Conservation (phyloP, 2,888 invertebrate species). For the Harpalus rubripes region DNA sequence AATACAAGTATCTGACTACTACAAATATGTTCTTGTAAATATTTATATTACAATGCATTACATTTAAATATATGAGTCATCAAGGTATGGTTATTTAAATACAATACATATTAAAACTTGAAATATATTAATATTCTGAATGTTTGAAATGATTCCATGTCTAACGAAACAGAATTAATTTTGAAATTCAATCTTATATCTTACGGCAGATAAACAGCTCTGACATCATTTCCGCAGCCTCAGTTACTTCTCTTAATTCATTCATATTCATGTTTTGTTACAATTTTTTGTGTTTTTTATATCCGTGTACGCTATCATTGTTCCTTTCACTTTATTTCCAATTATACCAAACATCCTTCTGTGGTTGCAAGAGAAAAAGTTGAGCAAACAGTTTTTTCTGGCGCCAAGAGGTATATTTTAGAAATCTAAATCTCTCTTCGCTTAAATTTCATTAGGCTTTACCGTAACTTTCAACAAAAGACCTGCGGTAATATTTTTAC, state of each 20-base stretch:
- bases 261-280: constrained; percentile 62
- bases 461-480: neutral
- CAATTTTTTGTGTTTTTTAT: constrained; percentile 48
- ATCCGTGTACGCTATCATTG: constrained; percentile 51
- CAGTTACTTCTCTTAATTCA: constrained; percentile 51
- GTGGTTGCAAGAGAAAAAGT: constrained; percentile 41
- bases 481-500: neutral
- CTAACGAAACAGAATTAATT: constrained; percentile 51
- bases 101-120: constrained; percentile 7
- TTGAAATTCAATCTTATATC: constrained; percentile 62
- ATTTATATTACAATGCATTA: neutral
- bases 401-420: constrained; percentile 34
- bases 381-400: constrained; percentile 38
- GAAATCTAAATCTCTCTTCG: constrained; percentile 15
- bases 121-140: constrained; percentile 16
- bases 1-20: neutral
- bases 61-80: constrained; percentile 35
- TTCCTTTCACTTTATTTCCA: constrained; percentile 62
- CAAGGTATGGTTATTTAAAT: constrained; percentile 36
- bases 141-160: constrained; percentile 17
- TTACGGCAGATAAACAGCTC: constrained; percentile 38
- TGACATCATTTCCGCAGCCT: constrained; percentile 63
- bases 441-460: neutral
- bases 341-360: constrained; percentile 52
- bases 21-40: neutral